Evolutionary conservation across 2,113 vertebrate genomes (phyloP).

Genomic region (Danionella cerebrum): DNA sequence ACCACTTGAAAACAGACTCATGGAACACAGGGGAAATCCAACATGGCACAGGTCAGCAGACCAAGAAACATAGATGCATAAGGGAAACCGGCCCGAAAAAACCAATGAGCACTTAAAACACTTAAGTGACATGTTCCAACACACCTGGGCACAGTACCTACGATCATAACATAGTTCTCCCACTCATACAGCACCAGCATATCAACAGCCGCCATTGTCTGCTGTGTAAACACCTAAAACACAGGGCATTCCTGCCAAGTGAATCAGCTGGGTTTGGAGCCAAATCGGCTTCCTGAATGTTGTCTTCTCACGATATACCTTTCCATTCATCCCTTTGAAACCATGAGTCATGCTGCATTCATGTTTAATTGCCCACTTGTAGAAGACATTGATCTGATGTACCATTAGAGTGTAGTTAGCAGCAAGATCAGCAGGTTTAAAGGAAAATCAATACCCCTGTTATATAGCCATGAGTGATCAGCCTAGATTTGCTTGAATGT

Average conservation of each 20-base stretch:
- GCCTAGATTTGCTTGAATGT: background rate
- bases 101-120: background rate
- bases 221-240: conserved; percentile 11
- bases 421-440: background rate
- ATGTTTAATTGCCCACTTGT: conserved; percentile 3
- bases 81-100: background rate
- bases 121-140: background rate
- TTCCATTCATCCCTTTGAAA: background rate
- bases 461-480: background rate
- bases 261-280: conserved; percentile 32
- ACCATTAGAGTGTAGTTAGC: background rate
- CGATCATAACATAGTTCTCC: background rate
- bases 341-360: conserved; percentile 15
- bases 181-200: background rate
- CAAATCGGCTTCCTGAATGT: conserved; percentile 11
- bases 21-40: background rate
- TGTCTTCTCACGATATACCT: conserved; percentile 29
- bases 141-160: background rate
- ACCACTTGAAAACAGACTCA: background rate
- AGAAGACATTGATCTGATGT: conserved; percentile 3
- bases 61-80: background rate
- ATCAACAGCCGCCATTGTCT: background rate
- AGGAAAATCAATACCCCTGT: conserved; percentile 29
- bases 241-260: conserved; percentile 32
- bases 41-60: background rate